Base-by-base conservation (phyloP, 1,140 invertebrate species). In the Nymphalis io region DNA sequence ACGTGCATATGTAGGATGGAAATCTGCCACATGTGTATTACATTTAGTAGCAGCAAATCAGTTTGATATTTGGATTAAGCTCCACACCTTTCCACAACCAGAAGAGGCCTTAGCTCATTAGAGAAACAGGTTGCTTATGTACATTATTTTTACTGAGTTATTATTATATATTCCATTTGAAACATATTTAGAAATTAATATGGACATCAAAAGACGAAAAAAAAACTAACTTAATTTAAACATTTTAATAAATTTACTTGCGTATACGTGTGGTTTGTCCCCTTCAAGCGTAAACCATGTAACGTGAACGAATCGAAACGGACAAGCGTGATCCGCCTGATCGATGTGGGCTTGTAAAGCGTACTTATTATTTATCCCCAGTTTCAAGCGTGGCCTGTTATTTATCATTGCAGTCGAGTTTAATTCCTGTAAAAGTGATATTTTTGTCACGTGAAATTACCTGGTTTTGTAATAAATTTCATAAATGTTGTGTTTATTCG, bases 271-370 rank as follows among this genome's bases (percentile, higher is more conserved):
- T 57, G 39, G 18, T 57, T 5, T 13, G 8, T 42, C 33, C 39
- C 51, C 15, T 21, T 11, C 46, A 16, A 61, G 71, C 13, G 46
- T 65, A 57, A 20, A 33, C 60, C 59, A 23, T 63, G 16, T 60
- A 44, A 66, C 8, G 57, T 42, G 53, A 61, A 46, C 39, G 23
- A 58, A 72, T 63, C 18, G 70, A 73, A 73, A 64, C 46, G 21
- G 71, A 68, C 71, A 68, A 51, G 16, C 62, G 60, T 57, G 64
- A 73, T 64, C 60, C 65, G 60, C 6, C 38, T 65, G 65, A 73
- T 73, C 40, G 71, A 68, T 68, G 55, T 38, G 18, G 67, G 60
- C 40, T 53, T 18, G 48, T 57, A 40, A 62, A 68, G 51, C n/a
- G 38, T 57, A 62, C 60, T 58, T 68, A 58, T 57, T 57, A 69